These are phyloP conservation scores for Pterostichus madidus DNA, from an alignment of 2,888 invertebrate genomes.

Conservation along the genomic window DNA sequence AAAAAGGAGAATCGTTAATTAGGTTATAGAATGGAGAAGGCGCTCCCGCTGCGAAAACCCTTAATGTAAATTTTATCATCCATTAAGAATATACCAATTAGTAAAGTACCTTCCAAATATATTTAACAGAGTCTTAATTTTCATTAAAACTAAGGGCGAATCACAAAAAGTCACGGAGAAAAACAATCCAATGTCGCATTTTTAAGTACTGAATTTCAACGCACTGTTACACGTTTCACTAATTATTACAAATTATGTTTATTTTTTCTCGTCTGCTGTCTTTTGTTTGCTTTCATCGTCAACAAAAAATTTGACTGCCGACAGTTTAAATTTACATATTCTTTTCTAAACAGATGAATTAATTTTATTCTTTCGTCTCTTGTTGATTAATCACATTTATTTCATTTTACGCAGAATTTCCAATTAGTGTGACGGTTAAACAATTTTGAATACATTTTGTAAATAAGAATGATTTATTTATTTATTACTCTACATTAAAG, in stretches of 20 bases:
- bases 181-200: constrained; percentile 38
- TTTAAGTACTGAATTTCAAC: constrained; percentile 29
- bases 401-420: neutral
- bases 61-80: constrained; percentile 66
- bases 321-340: constrained; percentile 44
- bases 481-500: no score
- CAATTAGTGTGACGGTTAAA: no score
- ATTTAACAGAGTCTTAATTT: constrained; percentile 58
- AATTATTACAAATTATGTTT: constrained; percentile 58
- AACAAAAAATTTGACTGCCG: constrained; percentile 8
- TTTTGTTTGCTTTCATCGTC: constrained; percentile 36
- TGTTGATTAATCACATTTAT: constrained; percentile 1
- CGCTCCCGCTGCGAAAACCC: constrained; percentile 5
- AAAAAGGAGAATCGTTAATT: constrained; percentile 59
- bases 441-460: no score
- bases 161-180: constrained; percentile 51
- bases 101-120: constrained; percentile 65
- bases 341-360: constrained; percentile 23
- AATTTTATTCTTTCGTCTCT: neutral
- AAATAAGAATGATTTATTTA: no score
- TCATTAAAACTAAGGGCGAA: constrained; percentile 44
- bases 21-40: constrained; percentile 11
- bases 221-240: constrained; percentile 23
- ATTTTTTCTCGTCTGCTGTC: constrained; percentile 37
- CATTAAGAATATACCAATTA: constrained; percentile 67